A percentile compares a stretch with the other conserved stretches of the same genome.
phyloP scores from a whole-genome alignment of 2,113 vertebrate genomes.

The Psettodes erumei region DNA sequence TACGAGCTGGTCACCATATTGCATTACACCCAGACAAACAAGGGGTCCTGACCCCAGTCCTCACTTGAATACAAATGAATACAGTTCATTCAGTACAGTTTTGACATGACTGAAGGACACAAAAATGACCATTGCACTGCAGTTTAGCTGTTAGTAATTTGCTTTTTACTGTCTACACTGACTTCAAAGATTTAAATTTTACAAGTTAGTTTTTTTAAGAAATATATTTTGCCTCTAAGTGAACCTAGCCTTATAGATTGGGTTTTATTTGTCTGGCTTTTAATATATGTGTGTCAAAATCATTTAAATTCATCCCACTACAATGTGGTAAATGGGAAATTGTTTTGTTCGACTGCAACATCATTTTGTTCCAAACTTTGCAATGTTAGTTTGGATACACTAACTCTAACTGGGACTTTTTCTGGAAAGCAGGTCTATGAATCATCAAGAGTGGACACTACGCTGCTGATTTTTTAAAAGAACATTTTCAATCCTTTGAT shows the following conservation, averaged over 20 bases:
- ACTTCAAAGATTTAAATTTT: neutral
- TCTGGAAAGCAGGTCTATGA: no score
- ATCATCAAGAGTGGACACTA: neutral
- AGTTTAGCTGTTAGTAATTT: neutral
- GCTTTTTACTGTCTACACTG: neutral
- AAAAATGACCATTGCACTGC: neutral
- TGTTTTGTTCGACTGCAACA: neutral
- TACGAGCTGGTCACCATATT: constrained; percentile 61
- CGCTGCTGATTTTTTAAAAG: neutral
- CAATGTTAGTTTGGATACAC: neutral
- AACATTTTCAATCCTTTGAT: neutral
- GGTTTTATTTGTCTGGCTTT: constrained; percentile 15
- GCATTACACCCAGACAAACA: constrained; percentile 70
- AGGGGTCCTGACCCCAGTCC: constrained; percentile 44
- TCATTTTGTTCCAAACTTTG: neutral
- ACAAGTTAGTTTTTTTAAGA: neutral
- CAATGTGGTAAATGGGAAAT: neutral
- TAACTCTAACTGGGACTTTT: neutral
- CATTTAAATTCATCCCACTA: neutral
- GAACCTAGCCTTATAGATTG: constrained; percentile 1
- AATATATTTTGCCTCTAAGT: neutral
- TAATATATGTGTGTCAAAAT: neutral
- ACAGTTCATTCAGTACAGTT: constrained; percentile 38
- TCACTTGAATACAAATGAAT: constrained; percentile 67
- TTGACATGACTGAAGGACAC: constrained; percentile 37